Conservation (phyloP, 1,140 invertebrate species). For the Himalopsyche phryganea region DNA sequence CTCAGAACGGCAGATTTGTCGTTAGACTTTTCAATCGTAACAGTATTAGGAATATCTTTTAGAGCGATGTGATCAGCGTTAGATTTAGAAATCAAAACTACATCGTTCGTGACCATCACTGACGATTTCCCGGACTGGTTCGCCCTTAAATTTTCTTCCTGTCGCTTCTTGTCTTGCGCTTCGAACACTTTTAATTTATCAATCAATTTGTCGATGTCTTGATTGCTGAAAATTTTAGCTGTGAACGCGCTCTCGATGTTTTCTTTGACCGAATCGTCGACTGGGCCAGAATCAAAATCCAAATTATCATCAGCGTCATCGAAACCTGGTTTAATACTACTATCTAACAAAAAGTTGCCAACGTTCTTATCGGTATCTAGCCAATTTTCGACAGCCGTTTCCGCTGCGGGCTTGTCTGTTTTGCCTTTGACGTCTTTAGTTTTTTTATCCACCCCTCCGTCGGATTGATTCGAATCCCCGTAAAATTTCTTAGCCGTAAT, state of each 20-base stretch:
- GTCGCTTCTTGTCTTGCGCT: constrained; percentile 50
- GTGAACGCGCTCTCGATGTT: constrained; percentile 44
- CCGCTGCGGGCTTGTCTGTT: neutral
- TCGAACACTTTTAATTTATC: constrained; percentile 51
- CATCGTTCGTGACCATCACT: constrained; percentile 50
- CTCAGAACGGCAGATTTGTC: constrained; percentile 51
- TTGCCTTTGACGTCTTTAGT: too few species aligned
- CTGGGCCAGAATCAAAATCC: constrained; percentile 40
- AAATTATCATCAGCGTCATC: constrained; percentile 41
- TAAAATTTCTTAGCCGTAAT: constrained; percentile 21
- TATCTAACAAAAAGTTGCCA: neutral
- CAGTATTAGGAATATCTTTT: constrained; percentile 45
- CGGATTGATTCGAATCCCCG: constrained; percentile 1
- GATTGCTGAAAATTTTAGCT: constrained; percentile 36
- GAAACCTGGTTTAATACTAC: constrained; percentile 41
- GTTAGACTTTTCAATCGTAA: constrained; percentile 44
- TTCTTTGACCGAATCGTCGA: constrained; percentile 39
- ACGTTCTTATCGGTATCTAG: neutral
- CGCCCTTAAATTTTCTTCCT: constrained; percentile 46
- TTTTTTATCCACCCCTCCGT: too few species aligned
- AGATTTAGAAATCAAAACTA: constrained; percentile 49
- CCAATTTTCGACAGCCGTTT: neutral
- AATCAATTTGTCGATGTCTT: constrained; percentile 49
- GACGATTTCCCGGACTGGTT: constrained; percentile 41
- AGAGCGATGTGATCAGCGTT: constrained; percentile 46